Evolutionary conservation across 1,140 invertebrate genomes (phyloP), one percentile per base, ranked within the genome.

Genomic region (Melanaphis sacchari): DNA sequence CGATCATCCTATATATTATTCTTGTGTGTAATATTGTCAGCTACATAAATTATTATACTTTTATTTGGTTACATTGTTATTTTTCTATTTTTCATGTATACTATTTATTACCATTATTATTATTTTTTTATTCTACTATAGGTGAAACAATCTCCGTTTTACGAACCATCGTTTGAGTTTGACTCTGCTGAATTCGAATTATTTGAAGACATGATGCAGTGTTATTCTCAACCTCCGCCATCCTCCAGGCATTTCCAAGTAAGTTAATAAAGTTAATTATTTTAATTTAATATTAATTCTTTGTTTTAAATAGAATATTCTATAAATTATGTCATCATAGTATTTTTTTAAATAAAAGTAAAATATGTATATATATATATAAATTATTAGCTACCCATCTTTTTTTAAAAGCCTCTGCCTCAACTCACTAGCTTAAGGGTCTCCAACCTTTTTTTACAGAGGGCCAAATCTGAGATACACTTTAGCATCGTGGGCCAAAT

Each of bases 121-220:
- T 89, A 36, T 81, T 91, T 81, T 91, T 76, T 91, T 81, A 36
- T 36, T 41, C 21, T 93, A 26, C 40, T 22, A 84, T 85, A 93
- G 91, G 81, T 84, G 81, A 93, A 93, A 93, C 46, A 93, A 52
- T 93, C 91, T 93, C 76, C 91, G 46, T 93, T 0, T 7, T 93
- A 93, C 91, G 91, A 93, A 93, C 91, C 91, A 82, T 85, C 91
- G 46, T 84, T 85, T 54, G 91, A 93, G 76, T 85, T 93, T 52
- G 91, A 93, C 91, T 93, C 85, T 46, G 46, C 52, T 49, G 91
- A 92, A 41, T 40, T 52, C 36, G 91, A 93, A 82, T 52, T 11
- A 15, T 40, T 85, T 40, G 36, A 81, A 40, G 91, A 93, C 46
- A 82, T 82, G 46, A 93, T 93, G 91, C 91, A 93, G 91, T 93